Conservation (phyloP, 2,113 vertebrate species). For the Platichthys stellatus region DNA sequence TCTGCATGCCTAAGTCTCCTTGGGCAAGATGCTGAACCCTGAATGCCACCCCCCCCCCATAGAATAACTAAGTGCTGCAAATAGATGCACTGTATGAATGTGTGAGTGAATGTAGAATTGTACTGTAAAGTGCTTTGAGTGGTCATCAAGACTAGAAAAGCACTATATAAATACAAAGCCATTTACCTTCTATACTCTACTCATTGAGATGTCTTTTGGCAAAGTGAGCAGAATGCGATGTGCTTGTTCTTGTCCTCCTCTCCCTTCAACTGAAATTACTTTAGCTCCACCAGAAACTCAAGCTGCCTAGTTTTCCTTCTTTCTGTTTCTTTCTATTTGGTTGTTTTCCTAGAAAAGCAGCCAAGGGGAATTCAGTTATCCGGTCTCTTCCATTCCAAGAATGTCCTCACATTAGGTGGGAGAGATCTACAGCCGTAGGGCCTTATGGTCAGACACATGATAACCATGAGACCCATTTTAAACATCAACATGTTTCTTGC, state of each 20-base stretch:
- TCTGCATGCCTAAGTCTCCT: no score
- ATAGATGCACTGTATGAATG: no score
- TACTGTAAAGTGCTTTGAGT: no score
- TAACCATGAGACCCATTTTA: not conserved
- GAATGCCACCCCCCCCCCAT: no score
- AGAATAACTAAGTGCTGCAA: no score
- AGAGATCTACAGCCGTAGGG: conserved; percentile 12
- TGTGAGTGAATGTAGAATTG: no score
- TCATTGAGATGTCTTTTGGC: conserved; percentile 39
- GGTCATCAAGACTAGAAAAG: no score
- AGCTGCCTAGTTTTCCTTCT: no score
- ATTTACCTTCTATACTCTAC: no score
- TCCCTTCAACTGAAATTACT: conserved; percentile 41
- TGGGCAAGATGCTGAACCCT: no score
- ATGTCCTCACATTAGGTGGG: conserved; percentile 10
- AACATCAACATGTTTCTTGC: no score
- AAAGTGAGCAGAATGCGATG: conserved; percentile 61
- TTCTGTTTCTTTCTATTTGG: conserved; percentile 20
- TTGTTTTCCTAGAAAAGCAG: conserved; percentile 26
- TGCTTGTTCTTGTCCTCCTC: conserved; percentile 6
- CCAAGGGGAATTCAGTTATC: conserved; percentile 26
- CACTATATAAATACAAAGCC: no score
- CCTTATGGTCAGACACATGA: conserved; percentile 3
- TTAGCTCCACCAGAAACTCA: not conserved
- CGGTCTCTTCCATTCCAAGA: conserved; percentile 9